Evolutionary conservation across 2,888 invertebrate species (phyloP).

Genomic region (Campaea margaritaria): DNA sequence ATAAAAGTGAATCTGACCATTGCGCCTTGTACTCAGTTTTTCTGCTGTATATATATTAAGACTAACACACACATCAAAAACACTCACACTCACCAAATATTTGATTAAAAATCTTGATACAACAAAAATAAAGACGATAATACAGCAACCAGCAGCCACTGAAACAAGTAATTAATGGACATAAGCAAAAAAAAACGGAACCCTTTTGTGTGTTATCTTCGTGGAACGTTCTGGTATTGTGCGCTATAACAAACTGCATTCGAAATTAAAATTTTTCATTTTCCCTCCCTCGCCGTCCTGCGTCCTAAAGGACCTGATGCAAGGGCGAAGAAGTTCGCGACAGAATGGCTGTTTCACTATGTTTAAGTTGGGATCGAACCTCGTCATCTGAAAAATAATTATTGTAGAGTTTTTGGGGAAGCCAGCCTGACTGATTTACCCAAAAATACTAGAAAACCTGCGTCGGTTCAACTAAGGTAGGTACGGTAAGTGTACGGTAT

Average conservation of each 20-base stretch:
- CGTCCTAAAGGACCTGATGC: slow-evolving; percentile 34
- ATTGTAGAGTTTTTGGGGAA: too few relatives aligned
- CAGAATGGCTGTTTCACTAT: not conserved
- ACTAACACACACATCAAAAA: too few relatives aligned
- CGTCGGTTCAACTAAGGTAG: too few relatives aligned
- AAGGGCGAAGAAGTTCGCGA: slow-evolving; percentile 33
- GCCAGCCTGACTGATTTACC: too few relatives aligned
- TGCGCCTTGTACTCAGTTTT: too few relatives aligned
- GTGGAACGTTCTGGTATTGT: slow-evolving; percentile 77
- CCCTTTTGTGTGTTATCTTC: slow-evolving; percentile 78
- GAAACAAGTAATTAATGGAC: slow-evolving; percentile 72
- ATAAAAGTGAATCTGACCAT: too few relatives aligned
- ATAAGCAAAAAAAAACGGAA: slow-evolving; percentile 63
- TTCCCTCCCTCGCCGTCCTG: slow-evolving; percentile 56
- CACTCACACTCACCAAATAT: too few relatives aligned
- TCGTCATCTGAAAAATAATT: too few relatives aligned
- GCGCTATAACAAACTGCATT: slow-evolving; percentile 84
- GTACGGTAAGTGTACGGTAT: too few relatives aligned
- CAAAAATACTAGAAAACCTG: too few relatives aligned
- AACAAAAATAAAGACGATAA: not conserved
- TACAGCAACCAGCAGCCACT: slow-evolving; percentile 40
- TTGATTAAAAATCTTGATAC: not conserved
- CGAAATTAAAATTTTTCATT: slow-evolving; percentile 84
- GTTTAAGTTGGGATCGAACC: not conserved
- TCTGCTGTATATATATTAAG: too few relatives aligned